A percentile compares a stretch with the other conserved stretches of the same genome.
Evolutionary conservation across 2,797 vertebrate species (phyloP).

Genomic region (Eulemur coronatus): DNA sequence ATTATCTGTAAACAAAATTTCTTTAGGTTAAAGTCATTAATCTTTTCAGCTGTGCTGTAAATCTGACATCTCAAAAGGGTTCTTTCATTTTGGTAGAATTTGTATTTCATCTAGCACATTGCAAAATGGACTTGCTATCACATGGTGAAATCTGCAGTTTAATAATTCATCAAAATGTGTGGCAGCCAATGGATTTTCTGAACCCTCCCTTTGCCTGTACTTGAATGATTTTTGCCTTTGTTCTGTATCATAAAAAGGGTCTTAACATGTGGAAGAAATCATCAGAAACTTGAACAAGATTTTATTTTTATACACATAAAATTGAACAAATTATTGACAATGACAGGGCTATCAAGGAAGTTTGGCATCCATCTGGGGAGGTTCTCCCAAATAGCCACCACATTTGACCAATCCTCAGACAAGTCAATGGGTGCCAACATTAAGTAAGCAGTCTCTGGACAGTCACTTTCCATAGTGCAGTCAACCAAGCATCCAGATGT

Average conservation of each 20-base stretch:
- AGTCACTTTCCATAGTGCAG: constrained; percentile 51
- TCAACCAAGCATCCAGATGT: constrained; percentile 75
- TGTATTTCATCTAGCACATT: constrained; percentile 19
- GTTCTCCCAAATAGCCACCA: constrained; percentile 32
- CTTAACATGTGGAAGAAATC: constrained; percentile 84
- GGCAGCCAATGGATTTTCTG: constrained; percentile 48
- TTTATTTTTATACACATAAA: constrained; percentile 75
- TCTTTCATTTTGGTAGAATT: constrained; percentile 63
- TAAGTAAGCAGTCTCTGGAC: constrained; percentile 66
- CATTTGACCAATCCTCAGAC: constrained; percentile 53
- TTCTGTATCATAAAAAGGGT: constrained; percentile 42
- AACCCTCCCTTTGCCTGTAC: constrained; percentile 18
- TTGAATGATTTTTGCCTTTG: constrained; percentile 71
- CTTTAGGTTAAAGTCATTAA: constrained; percentile 38
- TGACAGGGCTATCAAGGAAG: constrained; percentile 73
- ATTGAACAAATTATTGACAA: constrained; percentile 78
- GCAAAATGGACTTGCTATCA: constrained; percentile 46
- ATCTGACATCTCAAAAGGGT: constrained; percentile 15
- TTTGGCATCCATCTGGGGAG: constrained; percentile 50
- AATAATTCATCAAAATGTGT: constrained; percentile 71
- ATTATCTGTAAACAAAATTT: constrained; percentile 48
- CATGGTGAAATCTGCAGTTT: constrained; percentile 26
- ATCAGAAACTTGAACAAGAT: constrained; percentile 73
- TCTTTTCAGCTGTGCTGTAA: constrained; percentile 48
- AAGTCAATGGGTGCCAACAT: constrained; percentile 46